Base-by-base conservation (phyloP, 2,888 invertebrate species). In the Bombylius discolor region DNA sequence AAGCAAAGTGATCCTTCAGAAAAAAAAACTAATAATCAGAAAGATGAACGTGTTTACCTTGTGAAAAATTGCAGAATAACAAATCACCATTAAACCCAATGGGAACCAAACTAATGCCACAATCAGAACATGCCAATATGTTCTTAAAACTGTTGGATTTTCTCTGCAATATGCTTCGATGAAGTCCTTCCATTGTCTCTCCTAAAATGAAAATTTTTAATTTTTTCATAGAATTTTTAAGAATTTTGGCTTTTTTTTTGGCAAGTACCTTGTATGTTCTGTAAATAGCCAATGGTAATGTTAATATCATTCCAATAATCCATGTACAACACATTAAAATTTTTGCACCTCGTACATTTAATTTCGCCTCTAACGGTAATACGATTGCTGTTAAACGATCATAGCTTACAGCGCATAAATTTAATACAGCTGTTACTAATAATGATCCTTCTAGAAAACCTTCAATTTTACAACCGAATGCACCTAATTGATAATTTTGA, bases 371-470 rank as follows among this genome's bases (percentile, higher is more conserved):
- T 64, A 80, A 76, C 0, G 88, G 85, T 56, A 86, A 70, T 0
- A 85, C 85, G 47, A 92, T 88, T 8, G 88, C 88, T 5, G 89
- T 87, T 33, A 92, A 75, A 31, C 92, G 79, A 67, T 92, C 90
- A 66, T 89, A 89, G 52, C 88, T 89, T 0, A 92, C 85, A 32
- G 84, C 79, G 44, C 86, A 82, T 57, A 92, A 77, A 56, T 86
- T 89, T 58, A 86, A 80, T 0, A 91, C 87, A 49, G 86, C 85
- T 4, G 88, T 82, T 52, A 92, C 74, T 3, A 91, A 77, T 52
- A 88, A 77, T 0, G 84, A 76, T 49, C 85, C 88, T 76, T 88
- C 85, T 44, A 87, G 67, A 64, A 87, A 85, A 3, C 86, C 89
- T 70, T 90, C 89, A 63, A 83, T 78, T 62, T 82, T 81, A 68